Percentiles rank a stretch among this genome's conserved stretches.
These are phyloP conservation scores for Protomyctophum bolini DNA, from an alignment of 2,113 vertebrate species.

Conservation along the genomic window DNA sequence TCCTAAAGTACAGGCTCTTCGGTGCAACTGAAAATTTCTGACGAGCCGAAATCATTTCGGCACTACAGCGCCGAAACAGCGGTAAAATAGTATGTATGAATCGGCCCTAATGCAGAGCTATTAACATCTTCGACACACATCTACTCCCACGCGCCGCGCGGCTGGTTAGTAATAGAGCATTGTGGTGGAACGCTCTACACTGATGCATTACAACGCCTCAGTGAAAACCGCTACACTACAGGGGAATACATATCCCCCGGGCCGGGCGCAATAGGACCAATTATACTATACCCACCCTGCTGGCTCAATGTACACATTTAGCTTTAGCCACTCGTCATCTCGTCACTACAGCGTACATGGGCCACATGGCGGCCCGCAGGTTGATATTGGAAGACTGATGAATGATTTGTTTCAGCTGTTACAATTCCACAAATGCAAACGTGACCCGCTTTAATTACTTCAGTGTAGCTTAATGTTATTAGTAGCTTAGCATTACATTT, in stretches of 20 bases:
- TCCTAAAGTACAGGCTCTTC: too few relatives aligned
- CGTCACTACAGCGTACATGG: neutral
- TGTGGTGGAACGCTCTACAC: constrained; percentile 29
- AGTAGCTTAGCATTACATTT: too few relatives aligned
- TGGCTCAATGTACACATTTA: neutral
- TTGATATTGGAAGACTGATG: too few relatives aligned
- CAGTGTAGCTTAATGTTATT: too few relatives aligned
- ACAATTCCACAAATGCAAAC: too few relatives aligned
- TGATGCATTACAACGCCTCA: constrained; percentile 46
- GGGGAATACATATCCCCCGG: constrained; percentile 43
- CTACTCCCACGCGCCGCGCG: constrained; percentile 20
- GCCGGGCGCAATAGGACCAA: constrained; percentile 36
- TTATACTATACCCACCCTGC: constrained; percentile 35
- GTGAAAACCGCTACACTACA: constrained; percentile 15
- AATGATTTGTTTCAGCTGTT: too few relatives aligned
- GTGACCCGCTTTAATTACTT: too few relatives aligned
- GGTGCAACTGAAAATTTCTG: too few relatives aligned
- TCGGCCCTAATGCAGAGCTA: constrained; percentile 14
- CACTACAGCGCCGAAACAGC: too few relatives aligned
- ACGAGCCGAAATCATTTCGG: too few relatives aligned
- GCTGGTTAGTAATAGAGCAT: constrained; percentile 37
- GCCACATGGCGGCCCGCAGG: neutral
- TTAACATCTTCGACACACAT: too few relatives aligned
- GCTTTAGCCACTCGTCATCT: constrained; percentile 14
- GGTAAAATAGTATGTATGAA: too few relatives aligned